Conservation (phyloP, 2,113 vertebrate species). For the Prunella fulvescens region DNA sequence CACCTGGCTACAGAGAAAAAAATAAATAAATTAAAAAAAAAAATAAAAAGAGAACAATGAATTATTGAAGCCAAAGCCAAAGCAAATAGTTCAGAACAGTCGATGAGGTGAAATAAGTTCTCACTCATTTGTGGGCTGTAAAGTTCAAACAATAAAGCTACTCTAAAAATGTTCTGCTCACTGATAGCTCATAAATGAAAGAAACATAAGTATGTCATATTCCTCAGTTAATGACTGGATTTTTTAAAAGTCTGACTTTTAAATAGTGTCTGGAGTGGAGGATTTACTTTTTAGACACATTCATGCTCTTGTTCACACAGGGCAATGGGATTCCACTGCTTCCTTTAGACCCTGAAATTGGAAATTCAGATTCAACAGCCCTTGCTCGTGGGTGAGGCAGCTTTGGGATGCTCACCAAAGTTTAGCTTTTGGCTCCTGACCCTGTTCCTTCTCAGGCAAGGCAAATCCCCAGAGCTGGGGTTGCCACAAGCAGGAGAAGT, state of each 20-base stretch:
- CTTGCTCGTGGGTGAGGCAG: background rate
- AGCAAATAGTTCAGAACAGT: background rate
- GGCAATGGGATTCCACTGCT: background rate
- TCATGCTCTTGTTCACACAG: background rate
- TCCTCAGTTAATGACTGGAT: background rate
- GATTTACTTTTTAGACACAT: background rate
- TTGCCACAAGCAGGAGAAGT: background rate
- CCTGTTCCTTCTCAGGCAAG: background rate
- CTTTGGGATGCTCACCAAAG: background rate
- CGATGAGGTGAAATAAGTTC: background rate
- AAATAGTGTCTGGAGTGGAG: background rate
- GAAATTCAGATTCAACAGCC: background rate
- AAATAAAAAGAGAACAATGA: background rate
- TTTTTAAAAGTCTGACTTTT: background rate
- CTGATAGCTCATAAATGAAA: background rate
- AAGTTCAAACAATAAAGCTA: background rate
- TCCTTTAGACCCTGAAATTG: background rate
- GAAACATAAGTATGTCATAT: background rate
- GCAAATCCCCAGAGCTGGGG: background rate
- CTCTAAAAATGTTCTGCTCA: background rate
- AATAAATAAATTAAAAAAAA: background rate
- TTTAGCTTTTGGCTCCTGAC: background rate
- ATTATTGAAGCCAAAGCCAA: background rate
- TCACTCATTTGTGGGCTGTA: background rate
- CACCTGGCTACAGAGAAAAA: background rate